A percentile compares a stretch with the other conserved stretches of the same genome.
Evolutionary conservation across 2,113 vertebrate genomes (phyloP).

Genomic region (Leiothrix lutea): DNA sequence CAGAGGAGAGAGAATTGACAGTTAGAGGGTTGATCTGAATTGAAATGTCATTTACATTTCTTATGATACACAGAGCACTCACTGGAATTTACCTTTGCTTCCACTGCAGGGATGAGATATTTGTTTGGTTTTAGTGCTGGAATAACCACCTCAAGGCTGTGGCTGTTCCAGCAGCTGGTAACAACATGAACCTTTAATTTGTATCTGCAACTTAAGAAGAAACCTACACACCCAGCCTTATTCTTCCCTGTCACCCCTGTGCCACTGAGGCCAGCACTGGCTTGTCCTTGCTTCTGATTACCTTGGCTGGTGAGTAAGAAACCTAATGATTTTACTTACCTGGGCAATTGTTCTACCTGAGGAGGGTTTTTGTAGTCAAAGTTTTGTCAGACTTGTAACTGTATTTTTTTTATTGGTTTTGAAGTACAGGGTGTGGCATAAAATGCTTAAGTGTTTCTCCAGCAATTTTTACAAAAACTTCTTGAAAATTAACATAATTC

Average conservation of each 20-base stretch:
- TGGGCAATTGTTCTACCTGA: not conserved
- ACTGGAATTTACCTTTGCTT: not conserved
- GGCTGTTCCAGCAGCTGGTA: not conserved
- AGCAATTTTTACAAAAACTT: not conserved
- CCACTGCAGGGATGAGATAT: not conserved
- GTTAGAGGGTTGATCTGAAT: not conserved
- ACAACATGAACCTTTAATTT: not conserved
- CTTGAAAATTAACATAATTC: not conserved
- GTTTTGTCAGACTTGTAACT: not conserved
- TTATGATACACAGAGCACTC: not conserved
- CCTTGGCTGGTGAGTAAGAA: not conserved
- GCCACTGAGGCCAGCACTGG: not conserved
- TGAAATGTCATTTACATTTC: not conserved
- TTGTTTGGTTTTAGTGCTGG: not conserved
- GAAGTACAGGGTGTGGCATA: accelerated
- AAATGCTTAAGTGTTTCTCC: not conserved
- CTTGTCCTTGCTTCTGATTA: not conserved
- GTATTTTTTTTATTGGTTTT: not conserved
- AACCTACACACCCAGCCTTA: not conserved
- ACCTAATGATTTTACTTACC: not conserved
- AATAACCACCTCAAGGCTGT: not conserved
- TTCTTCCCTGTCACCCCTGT: not conserved
- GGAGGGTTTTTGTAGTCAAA: not conserved
- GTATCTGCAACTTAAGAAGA: not conserved
- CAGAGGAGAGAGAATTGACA: not conserved